Base-by-base conservation (phyloP, 1,140 invertebrate genomes). In the Scaptodrosophila lebanonensis region DNA sequence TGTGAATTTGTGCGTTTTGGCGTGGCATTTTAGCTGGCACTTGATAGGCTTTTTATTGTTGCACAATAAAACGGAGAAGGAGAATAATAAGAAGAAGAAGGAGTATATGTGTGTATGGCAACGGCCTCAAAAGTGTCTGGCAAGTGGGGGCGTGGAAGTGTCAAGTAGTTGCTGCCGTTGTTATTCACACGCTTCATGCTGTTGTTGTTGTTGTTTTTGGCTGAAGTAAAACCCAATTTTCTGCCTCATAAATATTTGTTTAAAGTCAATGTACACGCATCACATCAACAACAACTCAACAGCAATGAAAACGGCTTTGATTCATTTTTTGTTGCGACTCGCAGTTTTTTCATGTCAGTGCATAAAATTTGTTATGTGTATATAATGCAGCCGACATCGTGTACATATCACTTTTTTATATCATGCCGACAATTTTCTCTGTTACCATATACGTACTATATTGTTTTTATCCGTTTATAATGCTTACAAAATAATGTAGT, bases 161-260 rank as follows among this genome's bases (percentile, higher is more conserved):
- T 59, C 72, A 67, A 76, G 67, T 79, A 76, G 64, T 73, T 57
- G 53, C 25, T 53, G 33, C 49, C 39, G 30, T 16, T 2, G 35
- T 18, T 16, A 6, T 15, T 12, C 18, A 25, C 45, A 8, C 53
- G 6, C 4, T 15, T 1, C 32, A 11, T 20, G 13, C 3, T n/a
- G 9, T 13, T 27, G 6, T 11, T 25, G 7, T 3, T 15, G 13
- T 8, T 32, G 18, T 12, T 12, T 25, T 5, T 17, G 20, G 48
- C 27, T 25, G 3, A 64, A 58, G 66, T 43, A 56, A 75, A 77
- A 72, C 68, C 57, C 72, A 77, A 77, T 79, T 79, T 79, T 79
- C 73, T 69, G 75, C 54, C 68, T 73, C 73, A 79, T 79, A 79
- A 79, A 79, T 79, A 79, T 79, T 79, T 73, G 65, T 72, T 67